Conservation (phyloP, 1,140 invertebrate genomes). For the Sycophila sp. region DNA sequence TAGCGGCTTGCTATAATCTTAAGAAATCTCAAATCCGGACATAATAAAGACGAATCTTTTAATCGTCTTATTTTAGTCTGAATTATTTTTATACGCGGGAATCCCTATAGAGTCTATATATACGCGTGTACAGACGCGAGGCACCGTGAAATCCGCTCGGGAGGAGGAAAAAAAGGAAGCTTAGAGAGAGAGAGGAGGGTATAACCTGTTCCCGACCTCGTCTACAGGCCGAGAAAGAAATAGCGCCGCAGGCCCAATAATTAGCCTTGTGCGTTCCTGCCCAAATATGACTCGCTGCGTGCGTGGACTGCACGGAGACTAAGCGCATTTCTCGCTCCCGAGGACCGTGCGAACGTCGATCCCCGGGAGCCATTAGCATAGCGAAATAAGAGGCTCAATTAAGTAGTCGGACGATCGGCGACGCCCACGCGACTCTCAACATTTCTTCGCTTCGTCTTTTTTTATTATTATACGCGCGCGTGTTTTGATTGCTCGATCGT, state of each 20-base stretch:
- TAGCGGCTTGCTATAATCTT: too few species aligned
- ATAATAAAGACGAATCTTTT: too few species aligned
- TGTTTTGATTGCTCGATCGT: too few species aligned
- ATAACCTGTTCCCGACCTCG: background rate
- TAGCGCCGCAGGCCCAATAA: constrained; percentile 6
- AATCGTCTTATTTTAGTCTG: too few species aligned
- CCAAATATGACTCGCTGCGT: constrained; percentile 17
- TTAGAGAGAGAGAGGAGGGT: too few species aligned
- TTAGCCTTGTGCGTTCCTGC: constrained; percentile 1
- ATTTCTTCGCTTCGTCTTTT: background rate
- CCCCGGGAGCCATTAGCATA: background rate
- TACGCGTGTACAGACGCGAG: background rate
- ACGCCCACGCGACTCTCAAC: constrained; percentile 8
- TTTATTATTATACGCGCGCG: background rate
- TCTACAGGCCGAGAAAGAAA: background rate
- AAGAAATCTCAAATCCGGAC: background rate
- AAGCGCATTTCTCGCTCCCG: background rate
- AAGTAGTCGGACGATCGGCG: background rate
- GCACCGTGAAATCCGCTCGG: background rate
- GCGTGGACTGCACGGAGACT: background rate
- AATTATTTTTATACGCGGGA: background rate
- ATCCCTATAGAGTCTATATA: background rate
- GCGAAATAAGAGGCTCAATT: background rate
- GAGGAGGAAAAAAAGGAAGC: constrained; percentile 6
- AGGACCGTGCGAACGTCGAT: constrained; percentile 1